Evolutionary conservation across 2,797 vertebrate species (phyloP).

Genomic region (Chelidonichthys spinosus): DNA sequence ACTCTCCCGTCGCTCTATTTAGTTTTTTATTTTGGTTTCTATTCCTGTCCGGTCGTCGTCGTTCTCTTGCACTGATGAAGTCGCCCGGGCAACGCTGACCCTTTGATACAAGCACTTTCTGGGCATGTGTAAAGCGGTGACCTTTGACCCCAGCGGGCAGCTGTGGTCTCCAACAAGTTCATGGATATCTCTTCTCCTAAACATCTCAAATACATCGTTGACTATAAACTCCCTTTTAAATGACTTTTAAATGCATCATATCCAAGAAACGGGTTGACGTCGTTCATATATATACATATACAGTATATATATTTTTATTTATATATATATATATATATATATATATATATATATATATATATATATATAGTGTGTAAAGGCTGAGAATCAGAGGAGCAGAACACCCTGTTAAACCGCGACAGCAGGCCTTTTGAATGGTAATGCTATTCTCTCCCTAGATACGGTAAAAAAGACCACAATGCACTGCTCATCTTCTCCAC

Average conservation of each 20-base stretch:
- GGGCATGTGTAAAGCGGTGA: constrained; percentile 18
- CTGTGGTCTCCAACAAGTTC: constrained; percentile 15
- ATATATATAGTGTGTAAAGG: constrained; percentile 12
- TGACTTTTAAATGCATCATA: too few relatives aligned
- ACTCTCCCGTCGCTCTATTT: background rate
- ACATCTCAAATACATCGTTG: background rate
- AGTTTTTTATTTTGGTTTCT: background rate
- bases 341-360: too few relatives aligned
- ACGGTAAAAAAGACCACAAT: constrained; percentile 79
- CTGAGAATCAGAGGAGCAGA: constrained; percentile 26
- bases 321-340: too few relatives aligned
- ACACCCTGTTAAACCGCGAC: constrained; percentile 30
- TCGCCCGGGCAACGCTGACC: background rate
- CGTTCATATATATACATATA: too few relatives aligned
- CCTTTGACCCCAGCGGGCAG: constrained; percentile 46
- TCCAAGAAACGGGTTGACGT: too few relatives aligned
- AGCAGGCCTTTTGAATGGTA: constrained; percentile 81
- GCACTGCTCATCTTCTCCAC: constrained; percentile 69
- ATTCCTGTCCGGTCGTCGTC: background rate
- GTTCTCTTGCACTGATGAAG: background rate
- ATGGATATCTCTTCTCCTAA: background rate
- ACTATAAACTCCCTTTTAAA: too few relatives aligned
- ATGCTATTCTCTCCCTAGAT: constrained; percentile 76
- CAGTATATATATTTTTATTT: too few relatives aligned
- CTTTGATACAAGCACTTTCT: background rate